phyloP scores from a whole-genome alignment of 2,113 vertebrate species.

The Hiodon alosoides region DNA sequence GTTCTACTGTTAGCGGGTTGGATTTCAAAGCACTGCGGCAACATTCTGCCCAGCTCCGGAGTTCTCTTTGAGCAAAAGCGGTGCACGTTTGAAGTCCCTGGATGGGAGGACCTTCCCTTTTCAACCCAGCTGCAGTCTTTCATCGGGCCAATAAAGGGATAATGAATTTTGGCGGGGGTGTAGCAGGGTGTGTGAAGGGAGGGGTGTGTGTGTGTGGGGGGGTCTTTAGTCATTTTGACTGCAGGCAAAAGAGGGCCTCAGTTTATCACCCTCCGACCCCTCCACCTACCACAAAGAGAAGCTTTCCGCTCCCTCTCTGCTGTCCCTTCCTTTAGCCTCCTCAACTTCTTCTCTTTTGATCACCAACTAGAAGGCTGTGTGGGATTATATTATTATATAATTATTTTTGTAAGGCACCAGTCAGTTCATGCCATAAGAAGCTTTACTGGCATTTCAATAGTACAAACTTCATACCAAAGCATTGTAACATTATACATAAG shows the following conservation, averaged over 20 bases:
- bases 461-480: not conserved
- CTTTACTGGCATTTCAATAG: not conserved
- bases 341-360: constrained; percentile 16
- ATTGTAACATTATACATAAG: constrained; percentile 5
- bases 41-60: constrained; percentile 39
- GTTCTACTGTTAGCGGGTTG: constrained; percentile 6
- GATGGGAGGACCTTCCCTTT: constrained; percentile 43
- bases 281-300: constrained; percentile 7
- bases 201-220: constrained; percentile 23
- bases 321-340: not conserved
- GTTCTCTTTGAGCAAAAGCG: constrained; percentile 40
- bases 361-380: constrained; percentile 5
- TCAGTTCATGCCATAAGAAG: not conserved
- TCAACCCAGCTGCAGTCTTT: constrained; percentile 60
- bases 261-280: constrained; percentile 23
- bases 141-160: constrained; percentile 56
- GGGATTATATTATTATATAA: not conserved
- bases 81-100: constrained; percentile 52
- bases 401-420: not conserved
- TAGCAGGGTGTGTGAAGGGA: constrained; percentile 35
- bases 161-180: constrained; percentile 48
- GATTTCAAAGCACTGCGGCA: constrained; percentile 29
- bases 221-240: constrained; percentile 44
- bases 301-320: not conserved
- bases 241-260: constrained; percentile 34